Percentiles rank a stretch among this genome's conserved stretches.
Evolutionary conservation across 2,113 vertebrate species (phyloP).

Genomic region (Lagopus muta): DNA sequence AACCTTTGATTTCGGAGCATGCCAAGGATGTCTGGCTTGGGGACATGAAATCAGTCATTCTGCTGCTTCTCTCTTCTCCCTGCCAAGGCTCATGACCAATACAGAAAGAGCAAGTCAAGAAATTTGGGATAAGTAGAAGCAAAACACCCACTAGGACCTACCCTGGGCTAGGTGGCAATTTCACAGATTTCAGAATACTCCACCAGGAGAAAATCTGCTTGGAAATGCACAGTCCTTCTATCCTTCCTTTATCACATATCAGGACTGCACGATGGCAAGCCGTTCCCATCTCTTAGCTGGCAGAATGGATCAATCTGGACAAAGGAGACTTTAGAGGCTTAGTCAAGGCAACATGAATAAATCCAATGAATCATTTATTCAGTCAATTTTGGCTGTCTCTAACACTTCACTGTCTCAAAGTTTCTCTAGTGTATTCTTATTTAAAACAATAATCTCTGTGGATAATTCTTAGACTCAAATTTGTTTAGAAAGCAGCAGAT

Average conservation of each 20-base stretch:
- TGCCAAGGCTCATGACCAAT: not conserved
- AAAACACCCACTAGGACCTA: not conserved
- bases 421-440: not conserved
- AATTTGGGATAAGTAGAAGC: not conserved
- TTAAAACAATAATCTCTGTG: not conserved
- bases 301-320: not conserved
- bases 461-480: not conserved
- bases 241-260: rapidly evolving
- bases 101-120: not conserved
- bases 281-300: rapidly evolving
- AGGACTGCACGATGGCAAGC: rapidly evolving
- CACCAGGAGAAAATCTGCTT: rapidly evolving
- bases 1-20: not conserved
- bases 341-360: not conserved
- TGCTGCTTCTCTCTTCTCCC: not conserved
- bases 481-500: not conserved
- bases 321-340: not conserved
- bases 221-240: not conserved
- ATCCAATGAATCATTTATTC: not conserved
- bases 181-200: not conserved
- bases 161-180: rapidly evolving
- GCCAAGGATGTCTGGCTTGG: not conserved
- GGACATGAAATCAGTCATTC: not conserved
- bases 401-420: not conserved
- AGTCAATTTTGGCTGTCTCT: not conserved